Base-by-base conservation (phyloP, 2,888 invertebrate species). In the Acleris emargana region DNA sequence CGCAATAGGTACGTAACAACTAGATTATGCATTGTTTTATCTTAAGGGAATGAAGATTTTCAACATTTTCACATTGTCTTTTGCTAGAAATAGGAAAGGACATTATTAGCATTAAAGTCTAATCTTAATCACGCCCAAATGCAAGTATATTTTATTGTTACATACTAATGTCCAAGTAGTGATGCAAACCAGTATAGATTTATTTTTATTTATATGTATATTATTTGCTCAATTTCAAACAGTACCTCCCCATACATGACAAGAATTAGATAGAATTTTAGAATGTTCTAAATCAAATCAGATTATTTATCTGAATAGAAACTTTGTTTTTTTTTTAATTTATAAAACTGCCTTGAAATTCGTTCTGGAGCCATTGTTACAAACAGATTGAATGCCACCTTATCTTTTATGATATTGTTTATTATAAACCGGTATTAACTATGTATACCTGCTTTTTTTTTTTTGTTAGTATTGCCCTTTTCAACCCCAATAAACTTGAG, bases 201-300 rank as follows among this genome's bases (percentile, higher is more conserved):
- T 55, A 22, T 43, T 9, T 25, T 25, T 28, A 13, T 58, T 18
- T 47, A 25, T 45, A 16, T 47, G 47, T 53, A 52, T 50, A 43
- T 57, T 16, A 32, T 60, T 64, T 64, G 64, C 64, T 64, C 64
- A 64, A 64, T 59, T 43, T 17, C 47, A 47, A 55, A 45, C 50
- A 51, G 64, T 64, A 60, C 64, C 64, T 64, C 43, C 55, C 43
- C 55, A 20, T 51, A 45, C 64, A 64, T 64, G 64, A 64, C 64
- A 64, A 64, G n/a, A 38, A 20, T 49, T 49, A 62, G 49, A 50
- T 62, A 38, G 42, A n/a, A 16, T 16, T 16, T 43, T 43, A n/a
- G n/a, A 43, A n/a, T 5, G 2, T 32, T 32, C 32, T 9, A 32
- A 32, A 32, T 32, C 32, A 32, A 6, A 9, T 9, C 32, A 3